These are phyloP conservation scores for Phymanthus crucifer DNA, from an alignment of 92 coral and sea anemone species.

Conservation along the genomic window DNA sequence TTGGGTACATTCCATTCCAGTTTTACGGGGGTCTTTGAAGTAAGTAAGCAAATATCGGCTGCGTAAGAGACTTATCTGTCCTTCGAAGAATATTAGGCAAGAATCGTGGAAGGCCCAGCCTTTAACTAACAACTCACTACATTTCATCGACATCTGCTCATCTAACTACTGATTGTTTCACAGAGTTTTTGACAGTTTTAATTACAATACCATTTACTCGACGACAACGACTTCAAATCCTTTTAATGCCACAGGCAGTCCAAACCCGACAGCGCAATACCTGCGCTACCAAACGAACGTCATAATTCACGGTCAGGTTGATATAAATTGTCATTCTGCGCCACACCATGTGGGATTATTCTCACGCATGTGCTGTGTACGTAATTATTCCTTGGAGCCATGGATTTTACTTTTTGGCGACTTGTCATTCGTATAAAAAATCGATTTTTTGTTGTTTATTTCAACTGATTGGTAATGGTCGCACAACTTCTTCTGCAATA, in stretches of 20 bases:
- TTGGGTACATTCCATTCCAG: too few relatives aligned
- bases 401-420: background rate
- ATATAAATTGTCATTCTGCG: background rate
- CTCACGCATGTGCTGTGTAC: slow-evolving; percentile 10
- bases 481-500: slow-evolving; percentile 47
- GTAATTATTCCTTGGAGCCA: background rate
- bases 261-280: background rate
- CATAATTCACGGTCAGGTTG: background rate
- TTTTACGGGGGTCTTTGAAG: too few relatives aligned
- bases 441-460: background rate
- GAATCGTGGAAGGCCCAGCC: too few relatives aligned
- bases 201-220: too few relatives aligned
- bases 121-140: too few relatives aligned
- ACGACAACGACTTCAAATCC: too few relatives aligned
- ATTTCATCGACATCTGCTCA: too few relatives aligned
- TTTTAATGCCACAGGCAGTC: background rate
- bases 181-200: too few relatives aligned
- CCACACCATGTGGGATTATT: background rate
- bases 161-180: too few relatives aligned
- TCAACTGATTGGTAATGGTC: slow-evolving; percentile 51
- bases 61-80: too few relatives aligned
- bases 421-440: slow-evolving; percentile 21
- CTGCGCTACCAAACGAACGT: background rate
- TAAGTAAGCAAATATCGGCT: too few relatives aligned
- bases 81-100: too few relatives aligned